These are phyloP conservation scores for Lophotis ruficrista DNA, from an alignment of 2,113 vertebrate species.

Conservation along the genomic window DNA sequence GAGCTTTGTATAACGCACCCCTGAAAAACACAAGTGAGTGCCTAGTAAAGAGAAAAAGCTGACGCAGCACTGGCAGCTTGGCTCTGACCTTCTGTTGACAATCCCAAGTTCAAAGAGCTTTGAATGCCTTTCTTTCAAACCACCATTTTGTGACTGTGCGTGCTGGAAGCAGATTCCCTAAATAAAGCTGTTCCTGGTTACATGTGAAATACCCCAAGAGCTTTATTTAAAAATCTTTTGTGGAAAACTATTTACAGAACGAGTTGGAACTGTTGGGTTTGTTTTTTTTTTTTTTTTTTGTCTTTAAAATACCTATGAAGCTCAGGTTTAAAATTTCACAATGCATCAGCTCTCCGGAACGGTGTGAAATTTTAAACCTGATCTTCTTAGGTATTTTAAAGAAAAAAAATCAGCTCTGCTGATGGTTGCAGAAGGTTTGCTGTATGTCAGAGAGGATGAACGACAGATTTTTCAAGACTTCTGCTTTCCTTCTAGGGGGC, in stretches of 20 bases:
- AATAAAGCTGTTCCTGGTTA: background rate
- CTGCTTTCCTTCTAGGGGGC: slow-evolving; percentile 25
- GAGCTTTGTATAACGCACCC: background rate
- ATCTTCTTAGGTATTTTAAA: background rate
- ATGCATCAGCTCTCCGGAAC: background rate
- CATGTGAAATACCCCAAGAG: background rate
- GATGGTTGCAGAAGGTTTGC: background rate
- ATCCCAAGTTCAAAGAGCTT: background rate
- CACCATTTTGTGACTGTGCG: accelerated
- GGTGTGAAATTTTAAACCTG: background rate
- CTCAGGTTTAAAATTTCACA: background rate
- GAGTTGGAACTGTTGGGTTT: background rate
- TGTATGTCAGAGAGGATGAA: background rate
- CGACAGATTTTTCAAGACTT: background rate
- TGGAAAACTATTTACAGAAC: background rate
- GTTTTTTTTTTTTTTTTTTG: no score
- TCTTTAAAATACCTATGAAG: background rate
- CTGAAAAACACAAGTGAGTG: background rate
- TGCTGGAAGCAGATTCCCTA: background rate
- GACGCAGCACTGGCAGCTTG: background rate
- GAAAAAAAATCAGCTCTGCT: background rate
- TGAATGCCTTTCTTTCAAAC: background rate
- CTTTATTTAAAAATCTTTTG: background rate
- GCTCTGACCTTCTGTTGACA: background rate
- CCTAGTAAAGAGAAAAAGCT: background rate